Conservation (phyloP, 2,888 invertebrate genomes). For the Chouioia cunea region DNA sequence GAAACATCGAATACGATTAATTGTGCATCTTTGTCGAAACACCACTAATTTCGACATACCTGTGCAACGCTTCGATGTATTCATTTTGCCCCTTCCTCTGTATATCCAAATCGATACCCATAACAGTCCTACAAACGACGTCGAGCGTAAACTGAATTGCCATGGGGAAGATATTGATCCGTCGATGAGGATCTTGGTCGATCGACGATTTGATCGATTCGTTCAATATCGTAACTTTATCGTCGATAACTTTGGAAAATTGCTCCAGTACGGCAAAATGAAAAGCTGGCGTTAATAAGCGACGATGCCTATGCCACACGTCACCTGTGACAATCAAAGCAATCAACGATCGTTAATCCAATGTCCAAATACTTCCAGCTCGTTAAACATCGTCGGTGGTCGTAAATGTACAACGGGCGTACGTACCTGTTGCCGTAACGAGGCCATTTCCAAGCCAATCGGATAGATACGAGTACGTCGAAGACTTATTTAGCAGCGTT, state of each 20-base stretch:
- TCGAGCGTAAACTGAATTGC: constrained; percentile 70
- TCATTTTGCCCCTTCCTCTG: constrained; percentile 69
- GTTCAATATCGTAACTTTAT: constrained; percentile 70
- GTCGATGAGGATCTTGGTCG: constrained; percentile 48
- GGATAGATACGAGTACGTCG: constrained; percentile 64
- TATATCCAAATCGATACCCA: constrained; percentile 73
- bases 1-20: no score
- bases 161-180: constrained; percentile 70
- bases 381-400: neutral
- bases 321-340: constrained; percentile 56
- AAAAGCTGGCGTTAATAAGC: constrained; percentile 72
- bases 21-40: neutral
- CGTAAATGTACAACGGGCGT: neutral
- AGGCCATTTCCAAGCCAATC: constrained; percentile 71
- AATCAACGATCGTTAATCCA: neutral
- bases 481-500: constrained; percentile 68
- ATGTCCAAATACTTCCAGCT: neutral
- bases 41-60: constrained; percentile 56
- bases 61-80: constrained; percentile 71
- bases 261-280: constrained; percentile 71
- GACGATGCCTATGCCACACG: constrained; percentile 71
- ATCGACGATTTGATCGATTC: constrained; percentile 54
- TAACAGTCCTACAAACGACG: constrained; percentile 74
- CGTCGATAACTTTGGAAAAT: constrained; percentile 69
- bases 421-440: constrained; percentile 66